Evolutionary conservation across 1,140 invertebrate species (phyloP), one percentile per base, ranked within the genome.

Genomic region (Drosophila bocqueti): DNA sequence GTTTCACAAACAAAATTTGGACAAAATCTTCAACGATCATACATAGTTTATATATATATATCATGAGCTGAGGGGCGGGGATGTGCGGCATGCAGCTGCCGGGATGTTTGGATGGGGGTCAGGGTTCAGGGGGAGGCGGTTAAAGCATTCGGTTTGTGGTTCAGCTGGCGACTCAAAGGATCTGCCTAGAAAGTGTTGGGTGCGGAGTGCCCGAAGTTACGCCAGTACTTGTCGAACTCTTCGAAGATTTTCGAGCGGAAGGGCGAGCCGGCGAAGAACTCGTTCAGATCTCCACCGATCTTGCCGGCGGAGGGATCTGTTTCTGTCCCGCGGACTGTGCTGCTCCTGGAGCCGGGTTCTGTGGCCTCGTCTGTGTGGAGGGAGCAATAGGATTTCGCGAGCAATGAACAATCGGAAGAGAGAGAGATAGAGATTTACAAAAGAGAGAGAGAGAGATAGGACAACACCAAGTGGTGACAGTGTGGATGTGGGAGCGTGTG

Each of bases 221-320:
- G 91, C 91, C 91, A 92, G 78, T 91, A 92, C 65, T 89, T 90
- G 78, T 92, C 83, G 60, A 92, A 92, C 55, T 92, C 91, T 65
- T 92, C 91, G 50, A 79, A 77, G 69, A 92, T 92, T 73, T 86
- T 80, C 50, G 80, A 84, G 13, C 79, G 85, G 49, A 92, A 92
- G 50, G 91, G 91, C 49, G 91, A 92, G 50, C 73, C 76, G 55
- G 82, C 87, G 46, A 92, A 92, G 34, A 90, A 76, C 55, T 92
- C 87, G 59, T 82, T 76, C 62, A 91, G 78, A 57, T 64, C 75
- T 38, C 75, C 76, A 66, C 65, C 72, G 45, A 84, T 69, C 55
- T 73, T 76, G 11, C 69, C 55, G 72, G 62, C 31, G 62, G 29
- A 34, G 64, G 21, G 78, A 34, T 74, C 42, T 45, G 52, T 68